Evolutionary conservation across 2,113 vertebrate genomes (phyloP).

Genomic region (Lethenteron reissneri): DNA sequence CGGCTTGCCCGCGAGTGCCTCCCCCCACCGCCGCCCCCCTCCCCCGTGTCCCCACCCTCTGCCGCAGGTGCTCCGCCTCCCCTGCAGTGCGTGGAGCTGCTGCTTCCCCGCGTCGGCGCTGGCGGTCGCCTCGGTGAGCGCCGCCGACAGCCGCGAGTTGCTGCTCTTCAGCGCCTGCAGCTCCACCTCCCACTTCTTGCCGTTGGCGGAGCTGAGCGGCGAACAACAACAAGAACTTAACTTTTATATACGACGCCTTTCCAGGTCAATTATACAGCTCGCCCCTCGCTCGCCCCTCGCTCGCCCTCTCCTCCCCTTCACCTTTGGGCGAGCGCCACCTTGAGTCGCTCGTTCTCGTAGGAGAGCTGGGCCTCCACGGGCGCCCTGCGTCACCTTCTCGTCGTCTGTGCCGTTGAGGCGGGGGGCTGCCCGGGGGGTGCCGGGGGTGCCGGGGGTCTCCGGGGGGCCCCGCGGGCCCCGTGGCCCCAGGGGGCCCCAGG

Average conservation of each 20-base stretch:
- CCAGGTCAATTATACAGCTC: constrained; percentile 3
- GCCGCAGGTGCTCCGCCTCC: constrained; percentile 52
- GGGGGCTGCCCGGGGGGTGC: constrained; percentile 49
- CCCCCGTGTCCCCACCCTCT: constrained; percentile 30
- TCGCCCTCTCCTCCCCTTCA: constrained; percentile 20
- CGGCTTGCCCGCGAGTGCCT: constrained; percentile 20
- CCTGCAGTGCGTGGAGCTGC: constrained; percentile 62
- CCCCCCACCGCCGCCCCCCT: not conserved
- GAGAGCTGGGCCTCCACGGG: constrained; percentile 62
- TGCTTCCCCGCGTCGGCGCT: constrained; percentile 86
- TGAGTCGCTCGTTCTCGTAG: constrained; percentile 62
- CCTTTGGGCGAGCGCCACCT: constrained; percentile 94
- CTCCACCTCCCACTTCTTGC: constrained; percentile 78
- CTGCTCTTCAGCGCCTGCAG: constrained; percentile 89
- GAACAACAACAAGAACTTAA: fast-evolving
- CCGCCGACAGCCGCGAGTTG: constrained; percentile 60
- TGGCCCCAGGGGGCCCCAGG: constrained; percentile 16
- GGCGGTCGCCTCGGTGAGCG: constrained; percentile 63
- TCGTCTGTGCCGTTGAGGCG: constrained; percentile 71
- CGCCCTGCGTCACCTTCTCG: constrained; percentile 74
- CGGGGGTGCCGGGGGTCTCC: constrained; percentile 28
- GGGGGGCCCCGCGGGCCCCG: constrained; percentile 53
- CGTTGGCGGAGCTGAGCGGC: constrained; percentile 51
- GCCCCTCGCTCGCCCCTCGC: constrained; percentile 18
- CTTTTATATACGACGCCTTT: not conserved